Base-by-base conservation (phyloP, 2,888 invertebrate genomes). In the Aspidapion aeneum region DNA sequence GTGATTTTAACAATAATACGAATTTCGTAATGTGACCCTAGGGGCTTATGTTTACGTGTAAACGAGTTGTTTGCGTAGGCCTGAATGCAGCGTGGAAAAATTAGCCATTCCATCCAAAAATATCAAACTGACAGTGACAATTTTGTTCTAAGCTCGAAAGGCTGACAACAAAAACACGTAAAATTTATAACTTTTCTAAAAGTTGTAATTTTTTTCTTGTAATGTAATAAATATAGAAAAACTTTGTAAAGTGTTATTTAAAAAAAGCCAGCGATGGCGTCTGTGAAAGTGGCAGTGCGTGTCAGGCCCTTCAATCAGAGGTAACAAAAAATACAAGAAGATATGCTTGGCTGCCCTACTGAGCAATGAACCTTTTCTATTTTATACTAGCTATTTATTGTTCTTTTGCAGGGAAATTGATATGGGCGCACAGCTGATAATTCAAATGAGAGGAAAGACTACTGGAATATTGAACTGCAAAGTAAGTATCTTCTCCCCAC, bases 221-320 rank as follows among this genome's bases (percentile, higher is more conserved):
- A 12, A 35, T 35, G 35, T 35, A 12, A 35, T 3, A 7, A 7
- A 7, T 7, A 35, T 35, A 7, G 12, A 35, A 35, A 35, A 35
- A 7, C 12, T 35, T 7, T 3, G 3, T 3, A 35, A 35, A 12
- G 35, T 35, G 35, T 35, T 35, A 35, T 7, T 35, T 35, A 35
- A 35, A 35, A 35, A 12, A 35, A 35, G 35, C 12, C 5, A 35
- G 83, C 77, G 81, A 93, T 94, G 94, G 94, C 94, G 78, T 94
- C 94, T 74, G 90, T 95, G 76, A 93, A 93, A 86, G 94, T 94
- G 78, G 94, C 93, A 76, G 93, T 93, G 74, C 87, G 93, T 84
- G 93, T 93, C 82, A 89, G 93, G 79, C 93, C 93, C 81, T 93
- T 93, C 82, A 93, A 93, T 83, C 87, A 90, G 82, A 91, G 93